Percentiles rank a stretch among this genome's conserved stretches.
Evolutionary conservation across 1,140 invertebrate species (phyloP).

Genomic region (Drosophila teissieri): DNA sequence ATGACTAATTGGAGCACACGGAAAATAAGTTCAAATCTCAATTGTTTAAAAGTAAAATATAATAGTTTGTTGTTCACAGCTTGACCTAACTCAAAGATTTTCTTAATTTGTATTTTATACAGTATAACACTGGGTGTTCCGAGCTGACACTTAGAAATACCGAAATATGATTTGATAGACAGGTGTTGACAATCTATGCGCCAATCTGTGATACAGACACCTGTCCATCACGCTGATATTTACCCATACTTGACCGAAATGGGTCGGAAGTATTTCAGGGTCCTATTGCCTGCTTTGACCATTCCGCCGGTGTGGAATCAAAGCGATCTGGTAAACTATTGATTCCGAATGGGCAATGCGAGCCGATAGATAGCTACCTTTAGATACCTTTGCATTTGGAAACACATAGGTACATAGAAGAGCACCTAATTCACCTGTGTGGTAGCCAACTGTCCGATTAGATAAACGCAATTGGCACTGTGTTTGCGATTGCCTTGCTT

Average conservation of each 20-base stretch:
- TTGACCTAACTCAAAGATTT: too few relatives aligned
- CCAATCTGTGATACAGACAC: slow-evolving; percentile 3
- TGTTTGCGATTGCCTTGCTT: slow-evolving; percentile 38
- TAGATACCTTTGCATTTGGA: slow-evolving; percentile 13
- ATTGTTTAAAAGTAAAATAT: too few relatives aligned
- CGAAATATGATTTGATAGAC: not conserved
- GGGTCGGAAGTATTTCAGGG: slow-evolving; percentile 63
- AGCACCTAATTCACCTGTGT: slow-evolving; percentile 17
- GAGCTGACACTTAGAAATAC: not conserved
- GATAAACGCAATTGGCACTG: slow-evolving; percentile 65
- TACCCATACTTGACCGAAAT: slow-evolving; percentile 62
- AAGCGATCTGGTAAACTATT: slow-evolving; percentile 32
- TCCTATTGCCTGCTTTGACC: slow-evolving; percentile 65
- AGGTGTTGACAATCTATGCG: not conserved
- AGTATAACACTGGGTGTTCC: not conserved
- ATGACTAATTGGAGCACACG: not conserved
- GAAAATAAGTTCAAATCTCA: too few relatives aligned
- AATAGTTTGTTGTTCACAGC: too few relatives aligned
- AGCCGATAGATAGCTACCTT: not conserved
- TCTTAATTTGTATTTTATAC: not conserved
- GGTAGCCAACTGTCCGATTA: slow-evolving; percentile 54
- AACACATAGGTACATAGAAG: slow-evolving; percentile 1
- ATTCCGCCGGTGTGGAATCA: slow-evolving; percentile 30
- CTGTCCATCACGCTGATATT: slow-evolving; percentile 32
- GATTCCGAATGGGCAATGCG: slow-evolving; percentile 28